phyloP scores from a whole-genome alignment of 2,888 invertebrate genomes.

The Cosmorhoe ocellata region DNA sequence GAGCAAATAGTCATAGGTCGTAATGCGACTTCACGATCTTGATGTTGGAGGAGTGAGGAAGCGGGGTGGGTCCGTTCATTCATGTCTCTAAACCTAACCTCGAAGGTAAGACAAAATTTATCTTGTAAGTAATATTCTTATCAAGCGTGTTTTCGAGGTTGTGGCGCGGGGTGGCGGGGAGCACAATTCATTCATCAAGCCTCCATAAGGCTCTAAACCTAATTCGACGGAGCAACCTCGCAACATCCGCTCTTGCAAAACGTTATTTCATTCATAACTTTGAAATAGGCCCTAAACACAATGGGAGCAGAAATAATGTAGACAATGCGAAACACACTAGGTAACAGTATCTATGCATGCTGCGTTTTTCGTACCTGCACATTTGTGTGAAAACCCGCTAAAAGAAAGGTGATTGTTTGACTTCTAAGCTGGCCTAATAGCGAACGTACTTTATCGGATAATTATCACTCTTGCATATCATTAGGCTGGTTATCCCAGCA shows the following conservation, averaged over 20 bases:
- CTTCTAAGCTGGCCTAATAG: too few species aligned
- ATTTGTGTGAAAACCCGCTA: too few species aligned
- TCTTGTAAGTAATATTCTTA: conserved; percentile 21
- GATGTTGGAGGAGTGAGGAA: conserved; percentile 19
- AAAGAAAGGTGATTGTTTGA: too few species aligned
- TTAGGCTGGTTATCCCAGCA: too few species aligned
- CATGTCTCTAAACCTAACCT: conserved; percentile 5
- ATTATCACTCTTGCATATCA: too few species aligned
- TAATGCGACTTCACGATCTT: conserved; percentile 21
- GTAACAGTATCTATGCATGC: too few species aligned
- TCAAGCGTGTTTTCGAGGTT: conserved; percentile 31
- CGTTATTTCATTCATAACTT: conserved; percentile 81
- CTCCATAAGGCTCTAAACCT: conserved; percentile 81
- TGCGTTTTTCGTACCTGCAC: too few species aligned
- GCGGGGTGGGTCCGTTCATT: conserved; percentile 15
- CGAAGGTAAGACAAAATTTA: background rate
- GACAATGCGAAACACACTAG: too few species aligned
- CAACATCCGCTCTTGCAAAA: conserved; percentile 83
- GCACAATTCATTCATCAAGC: conserved; percentile 76
- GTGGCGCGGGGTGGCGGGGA: conserved; percentile 23
- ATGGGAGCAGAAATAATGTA: conserved; percentile 34
- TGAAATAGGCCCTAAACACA: conserved; percentile 57
- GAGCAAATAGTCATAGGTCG: background rate
- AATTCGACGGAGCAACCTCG: conserved; percentile 80
- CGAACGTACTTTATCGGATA: too few species aligned